Percentiles rank a stretch among this genome's conserved stretches.
Evolutionary conservation across 2,113 vertebrate species (phyloP).

Genomic region (Catharus minimus): DNA sequence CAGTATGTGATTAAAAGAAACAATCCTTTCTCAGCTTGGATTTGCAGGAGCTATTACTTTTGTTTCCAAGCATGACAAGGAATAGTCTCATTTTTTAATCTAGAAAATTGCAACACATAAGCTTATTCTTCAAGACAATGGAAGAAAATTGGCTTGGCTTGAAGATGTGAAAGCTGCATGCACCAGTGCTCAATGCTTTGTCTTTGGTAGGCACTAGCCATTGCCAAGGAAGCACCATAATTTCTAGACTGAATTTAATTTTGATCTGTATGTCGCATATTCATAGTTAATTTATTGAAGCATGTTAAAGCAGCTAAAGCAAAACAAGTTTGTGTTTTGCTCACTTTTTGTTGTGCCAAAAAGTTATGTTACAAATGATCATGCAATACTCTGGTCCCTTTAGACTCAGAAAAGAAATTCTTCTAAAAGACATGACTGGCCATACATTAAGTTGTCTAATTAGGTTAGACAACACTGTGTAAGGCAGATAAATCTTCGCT

Average conservation of each 20-base stretch:
- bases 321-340: neutral
- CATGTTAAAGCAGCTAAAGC: neutral
- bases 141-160: neutral
- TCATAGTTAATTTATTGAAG: constrained; percentile 20
- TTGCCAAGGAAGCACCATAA: neutral
- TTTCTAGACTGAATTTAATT: neutral
- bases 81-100: neutral
- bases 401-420: neutral
- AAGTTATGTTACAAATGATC: neutral
- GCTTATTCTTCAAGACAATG: neutral
- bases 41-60: neutral
- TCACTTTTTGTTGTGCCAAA: neutral
- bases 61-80: neutral
- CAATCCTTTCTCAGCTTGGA: neutral
- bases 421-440: neutral
- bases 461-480: neutral
- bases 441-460: neutral
- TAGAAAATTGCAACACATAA: neutral
- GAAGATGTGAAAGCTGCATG: neutral
- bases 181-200: neutral
- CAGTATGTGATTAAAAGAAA: neutral
- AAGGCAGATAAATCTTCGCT: neutral
- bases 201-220: neutral
- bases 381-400: neutral
- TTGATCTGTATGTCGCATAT: neutral